A percentile compares a stretch with the other conserved stretches of the same genome.
Evolutionary conservation across 2,113 vertebrate species (phyloP).

Genomic region (Sclerurus mexicanus): DNA sequence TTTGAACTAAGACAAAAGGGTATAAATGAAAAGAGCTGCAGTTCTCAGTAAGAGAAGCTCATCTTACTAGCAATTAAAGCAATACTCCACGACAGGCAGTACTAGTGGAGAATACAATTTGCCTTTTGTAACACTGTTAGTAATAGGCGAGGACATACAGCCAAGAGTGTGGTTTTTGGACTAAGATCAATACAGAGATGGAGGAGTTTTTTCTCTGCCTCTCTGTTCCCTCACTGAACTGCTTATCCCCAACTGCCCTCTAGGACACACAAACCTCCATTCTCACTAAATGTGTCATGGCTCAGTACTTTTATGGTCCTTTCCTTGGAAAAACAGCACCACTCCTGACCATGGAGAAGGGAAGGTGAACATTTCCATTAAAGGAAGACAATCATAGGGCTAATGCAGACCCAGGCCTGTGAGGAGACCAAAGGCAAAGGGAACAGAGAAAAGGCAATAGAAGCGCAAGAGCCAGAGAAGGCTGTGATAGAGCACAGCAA

Average conservation of each 20-base stretch:
- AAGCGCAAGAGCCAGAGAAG: neutral
- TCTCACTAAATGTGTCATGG: accelerated
- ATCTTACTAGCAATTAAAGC: neutral
- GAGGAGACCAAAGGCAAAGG: neutral
- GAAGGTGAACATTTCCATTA: neutral
- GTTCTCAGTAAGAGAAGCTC: neutral
- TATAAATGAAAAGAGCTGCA: neutral
- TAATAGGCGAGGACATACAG: neutral
- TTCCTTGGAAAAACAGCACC: neutral
- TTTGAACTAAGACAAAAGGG: too few relatives aligned
- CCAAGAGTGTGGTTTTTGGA: neutral
- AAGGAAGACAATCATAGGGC: neutral
- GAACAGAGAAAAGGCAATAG: neutral
- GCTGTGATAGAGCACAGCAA: neutral
- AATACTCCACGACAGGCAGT: neutral
- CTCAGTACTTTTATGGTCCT: neutral
- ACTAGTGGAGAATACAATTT: neutral
- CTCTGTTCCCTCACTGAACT: neutral
- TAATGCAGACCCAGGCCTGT: neutral
- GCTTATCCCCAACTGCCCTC: neutral
- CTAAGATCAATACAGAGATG: neutral
- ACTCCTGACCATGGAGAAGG: neutral
- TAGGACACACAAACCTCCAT: neutral
- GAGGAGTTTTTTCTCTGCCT: neutral
- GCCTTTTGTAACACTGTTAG: neutral